Evolutionary conservation across 2,888 invertebrate species (phyloP), one percentile per base, ranked within the genome.

Genomic region (Callimorpha dominula): DNA sequence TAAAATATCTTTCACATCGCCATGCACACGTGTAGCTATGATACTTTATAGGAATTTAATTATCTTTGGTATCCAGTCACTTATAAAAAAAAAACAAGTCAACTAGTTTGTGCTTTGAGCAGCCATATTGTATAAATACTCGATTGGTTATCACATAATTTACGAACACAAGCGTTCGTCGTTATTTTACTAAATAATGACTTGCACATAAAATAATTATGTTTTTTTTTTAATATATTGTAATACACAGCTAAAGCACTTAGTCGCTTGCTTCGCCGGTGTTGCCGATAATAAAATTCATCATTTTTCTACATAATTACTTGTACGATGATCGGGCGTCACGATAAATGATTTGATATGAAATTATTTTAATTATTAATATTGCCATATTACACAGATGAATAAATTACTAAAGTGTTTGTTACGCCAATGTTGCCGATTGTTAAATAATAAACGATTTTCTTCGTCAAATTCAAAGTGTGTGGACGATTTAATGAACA

Each of bases 1-100:
- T 83, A 84, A 85, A 85, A 80, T 78, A 74, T 82, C 76, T 81
- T 82, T 80, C 79, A 83, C 81, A 71, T 73, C 62, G 68, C 75
- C 73, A 70, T 77, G 75, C 84, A 79, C 77, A 40, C 76, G 76
- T 70, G 67, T 83, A 82, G 65, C 76, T 68, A n/a, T 14, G 15
- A 42, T 42, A 65, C 40, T 49, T 15, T 31, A 15, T 14, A 46
- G 4, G 14, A 60, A 14, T 57, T 57, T 20, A 57, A 60, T 14
- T 60, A 31, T 60, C 60, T 60, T 60, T 60, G 46, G n/a, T 65
- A 65, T 50, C 50, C 31, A 49, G 40, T 50, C 50, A 40, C 65
- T 65, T 50, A 31, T 17, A n/a, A 31, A 20, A 60, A n/a, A 60
- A 60, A 60, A 46, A 40, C 15, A 62, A 62, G 12, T 31, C 20